phyloP scores from a whole-genome alignment of 2,113 vertebrate species.

The Ploceus nigricollis region DNA sequence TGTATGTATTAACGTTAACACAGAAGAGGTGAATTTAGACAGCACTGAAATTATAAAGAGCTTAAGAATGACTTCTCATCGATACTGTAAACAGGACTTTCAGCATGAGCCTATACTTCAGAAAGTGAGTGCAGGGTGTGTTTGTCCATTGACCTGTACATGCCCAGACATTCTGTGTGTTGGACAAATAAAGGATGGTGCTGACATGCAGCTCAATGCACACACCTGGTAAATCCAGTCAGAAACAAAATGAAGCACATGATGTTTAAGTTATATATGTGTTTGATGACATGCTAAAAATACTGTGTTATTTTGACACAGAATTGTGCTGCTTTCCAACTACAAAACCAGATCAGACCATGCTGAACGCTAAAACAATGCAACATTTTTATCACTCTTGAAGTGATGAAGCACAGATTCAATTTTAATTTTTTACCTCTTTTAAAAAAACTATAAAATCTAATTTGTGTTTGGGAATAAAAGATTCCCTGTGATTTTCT shows the following conservation, averaged over 20 bases:
- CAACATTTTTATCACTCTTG: neutral
- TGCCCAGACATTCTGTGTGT: rapidly evolving
- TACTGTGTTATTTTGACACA: neutral
- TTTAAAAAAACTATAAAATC: neutral
- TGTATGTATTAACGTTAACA: neutral
- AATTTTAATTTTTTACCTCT: neutral
- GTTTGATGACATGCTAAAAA: neutral
- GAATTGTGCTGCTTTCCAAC: neutral
- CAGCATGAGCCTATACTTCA: neutral
- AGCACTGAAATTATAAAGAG: neutral
- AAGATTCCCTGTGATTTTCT: neutral
- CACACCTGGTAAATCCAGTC: neutral
- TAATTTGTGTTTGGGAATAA: neutral
- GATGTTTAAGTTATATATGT: neutral
- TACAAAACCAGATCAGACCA: neutral
- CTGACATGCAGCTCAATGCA: neutral
- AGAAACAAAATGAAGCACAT: neutral
- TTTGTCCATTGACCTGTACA: neutral
- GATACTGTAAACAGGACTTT: neutral
- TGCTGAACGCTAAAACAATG: neutral
- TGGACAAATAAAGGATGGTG: rapidly evolving
- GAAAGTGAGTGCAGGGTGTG: neutral
- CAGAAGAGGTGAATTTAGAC: neutral
- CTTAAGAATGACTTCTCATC: neutral
- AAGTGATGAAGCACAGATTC: neutral